phyloP scores from a whole-genome alignment of 1,140 invertebrate species.

The Formica selysi region DNA sequence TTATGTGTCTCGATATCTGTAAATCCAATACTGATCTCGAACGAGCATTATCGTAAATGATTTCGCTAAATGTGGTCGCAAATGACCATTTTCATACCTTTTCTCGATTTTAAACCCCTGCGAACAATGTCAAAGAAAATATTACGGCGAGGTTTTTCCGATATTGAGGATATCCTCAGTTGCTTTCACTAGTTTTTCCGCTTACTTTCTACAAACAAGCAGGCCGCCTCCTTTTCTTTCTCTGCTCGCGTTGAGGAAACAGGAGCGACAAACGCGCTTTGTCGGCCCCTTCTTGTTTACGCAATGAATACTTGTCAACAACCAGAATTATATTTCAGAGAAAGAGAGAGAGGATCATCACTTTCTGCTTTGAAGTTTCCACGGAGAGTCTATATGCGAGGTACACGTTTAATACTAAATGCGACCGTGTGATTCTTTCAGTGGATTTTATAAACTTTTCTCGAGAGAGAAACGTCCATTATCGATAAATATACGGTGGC shows the following conservation, averaged over 20 bases:
- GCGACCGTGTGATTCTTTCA: neutral
- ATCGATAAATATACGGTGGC: neutral
- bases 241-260: conserved; percentile 10
- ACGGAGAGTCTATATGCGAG: neutral
- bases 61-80: neutral
- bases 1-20: neutral
- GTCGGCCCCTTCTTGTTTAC: conserved; percentile 8
- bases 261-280: conserved; percentile 28
- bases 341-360: neutral
- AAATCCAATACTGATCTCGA: neutral
- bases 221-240: conserved; percentile 18
- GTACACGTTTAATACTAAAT: neutral
- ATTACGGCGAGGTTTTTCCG: conserved; percentile 12
- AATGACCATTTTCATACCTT: neutral
- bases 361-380: conserved; percentile 15
- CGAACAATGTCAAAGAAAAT: neutral
- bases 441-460: conserved; percentile 7
- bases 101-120: neutral
- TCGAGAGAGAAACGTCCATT: conserved; percentile 8
- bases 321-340: neutral
- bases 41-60: neutral
- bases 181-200: conserved; percentile 58
- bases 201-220: conserved; percentile 59
- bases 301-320: conserved; percentile 45
- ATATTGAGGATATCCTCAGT: conserved; percentile 1